These are phyloP conservation scores for Callosobruchus maculatus DNA, from an alignment of 2,888 invertebrate genomes.

Conservation along the genomic window DNA sequence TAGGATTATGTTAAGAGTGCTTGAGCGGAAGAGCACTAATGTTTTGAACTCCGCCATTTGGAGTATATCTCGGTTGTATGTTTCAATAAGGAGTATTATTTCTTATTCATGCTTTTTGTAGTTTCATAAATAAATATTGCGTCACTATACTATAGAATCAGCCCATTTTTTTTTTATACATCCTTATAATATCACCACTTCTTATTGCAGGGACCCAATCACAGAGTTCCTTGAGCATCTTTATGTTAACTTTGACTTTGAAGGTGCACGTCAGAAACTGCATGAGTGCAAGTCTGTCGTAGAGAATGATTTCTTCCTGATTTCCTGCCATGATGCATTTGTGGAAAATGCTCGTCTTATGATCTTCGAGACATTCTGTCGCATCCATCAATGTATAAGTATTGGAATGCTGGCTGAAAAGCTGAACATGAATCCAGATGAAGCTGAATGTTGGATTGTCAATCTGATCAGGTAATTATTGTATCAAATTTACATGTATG, in stretches of 20 bases:
- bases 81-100: too few species aligned
- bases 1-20: too few species aligned
- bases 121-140: too few species aligned
- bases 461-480: slow-evolving; percentile 76
- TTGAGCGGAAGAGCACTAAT: too few species aligned
- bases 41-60: too few species aligned
- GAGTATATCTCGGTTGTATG: too few species aligned
- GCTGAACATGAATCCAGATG: slow-evolving; percentile 95
- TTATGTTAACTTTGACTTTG: slow-evolving; percentile 99
- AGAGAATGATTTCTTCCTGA: slow-evolving; percentile 96
- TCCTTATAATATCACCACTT: too few species aligned
- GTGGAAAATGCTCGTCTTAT: slow-evolving; percentile 98
- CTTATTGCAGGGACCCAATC: slow-evolving; percentile 72
- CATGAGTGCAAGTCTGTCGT: slow-evolving; percentile 95
- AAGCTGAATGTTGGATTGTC: slow-evolving; percentile 99
- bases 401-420: slow-evolving; percentile 97
- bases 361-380: slow-evolving; percentile 99
- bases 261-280: slow-evolving; percentile 93
- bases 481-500: too few species aligned
- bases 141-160: too few species aligned
- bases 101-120: too few species aligned
- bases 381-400: slow-evolving; percentile 98
- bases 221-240: slow-evolving; percentile 98
- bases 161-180: too few species aligned
- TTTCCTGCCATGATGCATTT: slow-evolving; percentile 93